These are phyloP conservation scores for Drosophila vallismaia DNA, from an alignment of 2,888 invertebrate species.

Conservation along the genomic window DNA sequence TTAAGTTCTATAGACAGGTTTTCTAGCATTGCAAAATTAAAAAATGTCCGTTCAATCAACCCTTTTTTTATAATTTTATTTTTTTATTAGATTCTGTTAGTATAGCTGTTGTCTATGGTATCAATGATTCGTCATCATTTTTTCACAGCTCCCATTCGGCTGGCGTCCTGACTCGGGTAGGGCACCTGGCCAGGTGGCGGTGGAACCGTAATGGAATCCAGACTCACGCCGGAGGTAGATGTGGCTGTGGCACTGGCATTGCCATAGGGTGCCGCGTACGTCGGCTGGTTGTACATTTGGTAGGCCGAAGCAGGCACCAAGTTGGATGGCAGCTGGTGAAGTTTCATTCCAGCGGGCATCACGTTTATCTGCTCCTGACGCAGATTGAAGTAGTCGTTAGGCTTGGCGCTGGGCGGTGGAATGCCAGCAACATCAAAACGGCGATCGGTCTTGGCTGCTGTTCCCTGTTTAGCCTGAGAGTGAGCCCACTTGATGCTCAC, in stretches of 20 bases:
- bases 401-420: constrained; percentile 87
- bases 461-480: constrained; percentile 91
- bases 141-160: constrained; percentile 90
- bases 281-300: constrained; percentile 82
- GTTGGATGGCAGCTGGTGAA: constrained; percentile 83
- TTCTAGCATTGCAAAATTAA: neutral
- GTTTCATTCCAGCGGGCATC: constrained; percentile 83
- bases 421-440: constrained; percentile 90
- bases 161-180: constrained; percentile 99
- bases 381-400: constrained; percentile 87
- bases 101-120: neutral
- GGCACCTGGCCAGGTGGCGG: constrained; percentile 87
- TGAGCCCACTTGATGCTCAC: constrained; percentile 99
- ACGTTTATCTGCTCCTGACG: constrained; percentile 84
- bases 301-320: constrained; percentile 82
- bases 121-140: constrained; percentile 60
- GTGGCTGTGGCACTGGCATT: constrained; percentile 56
- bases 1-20: no score
- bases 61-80: neutral
- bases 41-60: neutral
- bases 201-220: constrained; percentile 81
- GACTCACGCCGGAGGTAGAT: constrained; percentile 52
- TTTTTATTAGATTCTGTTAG: constrained; percentile 9
- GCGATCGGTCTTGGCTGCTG: constrained; percentile 85
- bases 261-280: constrained; percentile 83